Evolutionary conservation across 2,113 vertebrate species (phyloP), one percentile per base, ranked within the genome.

Genomic region (Cyprinodon brontotheroides): DNA sequence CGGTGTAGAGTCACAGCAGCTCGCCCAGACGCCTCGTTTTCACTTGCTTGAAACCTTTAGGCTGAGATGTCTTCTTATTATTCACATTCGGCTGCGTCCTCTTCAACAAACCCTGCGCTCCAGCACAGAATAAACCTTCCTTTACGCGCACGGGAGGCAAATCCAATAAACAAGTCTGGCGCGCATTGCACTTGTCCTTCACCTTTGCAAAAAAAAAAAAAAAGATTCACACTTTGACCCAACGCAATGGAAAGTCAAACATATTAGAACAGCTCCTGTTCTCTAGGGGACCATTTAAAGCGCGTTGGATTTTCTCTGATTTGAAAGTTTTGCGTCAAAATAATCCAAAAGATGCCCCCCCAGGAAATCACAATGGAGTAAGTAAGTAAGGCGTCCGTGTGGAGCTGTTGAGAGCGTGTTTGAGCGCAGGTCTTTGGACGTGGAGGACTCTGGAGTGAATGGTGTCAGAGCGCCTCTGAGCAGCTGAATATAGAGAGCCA

Each of bases 121-220:
- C 92, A 87, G 86, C 87, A 93, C 93, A 90, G 91, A 95, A 95
- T 96, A 94, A 89, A 57, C 50, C 50, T 92, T 94, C 94, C 93
- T 93, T 29, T 85, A 90, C 90, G 88, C 94, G 84, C 91, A 91
- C 92, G 87, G 91, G 79, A 89, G 91, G 91, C 94, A 94, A 95
- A 93, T 93, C 94, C 90, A 82, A 87, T 86, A 93, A 91, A 84
- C 68, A 37, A 85, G 74, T 45, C 78, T 73, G 75, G 81, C 75
- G 70, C 81, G 81, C 88, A 86, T 89, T 87, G 87, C 89, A 90
- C 86, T 90, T 91, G 91, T 91, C 82, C 81, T 88, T 86, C 81
- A 81, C 72, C 79, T 79, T 66, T 74, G 63, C 0, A 43, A 48
- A 47, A 50, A 67, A 39, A 48, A 61, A 74, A 75, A 4, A n/a